Base-by-base conservation (phyloP, 1,140 invertebrate genomes). In the Drosophila azteca region DNA sequence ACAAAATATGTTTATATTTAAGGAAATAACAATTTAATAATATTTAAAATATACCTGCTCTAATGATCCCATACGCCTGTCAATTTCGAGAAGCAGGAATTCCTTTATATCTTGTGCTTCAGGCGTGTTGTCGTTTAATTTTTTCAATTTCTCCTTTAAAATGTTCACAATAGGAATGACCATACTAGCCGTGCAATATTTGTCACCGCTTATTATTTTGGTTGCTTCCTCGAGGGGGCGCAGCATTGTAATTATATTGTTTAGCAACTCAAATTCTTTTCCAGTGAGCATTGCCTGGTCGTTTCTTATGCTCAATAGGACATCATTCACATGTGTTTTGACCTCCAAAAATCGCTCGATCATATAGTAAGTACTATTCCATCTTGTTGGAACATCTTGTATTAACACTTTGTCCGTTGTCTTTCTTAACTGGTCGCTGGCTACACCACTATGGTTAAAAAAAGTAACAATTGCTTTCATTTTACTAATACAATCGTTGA, bases 301-400 rank as follows among this genome's bases (percentile, higher is more conserved):
- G 22, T 22, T 22, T 22, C 1, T 1, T 22, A 48, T 48, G 15
- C 45, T 48, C 17, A 53, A 39, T 41, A 53, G 13, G 8, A 53
- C 35, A 17, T 53, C 51, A 7, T 6, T 39, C 6, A 53, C 51
- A 43, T 26, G 15, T 26, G 31, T 53, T 35, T 41, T 35, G 6
- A 53, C 6, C 31, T 53, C 51, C 35, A 53, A 41, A 53, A 52
- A 52, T 13, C 50, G 50, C 17, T 52, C 13, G 6, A 35, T 35
- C 50, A 52, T 52, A 52, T 52, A 52, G 9, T 13, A 52, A n/a
- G 50, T 52, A 13, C 50, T 52, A 9, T 52, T 52, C 50, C 29
- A 31, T 24, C 50, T 13, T 1, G 50, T 52, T 35, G 50, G 5
- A 52, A 52, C 22, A 22, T 22, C 22, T 3, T 22, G 22, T 22